Evolutionary conservation across 1,140 invertebrate species (phyloP).

Genomic region (Mactra quadrangularis): DNA sequence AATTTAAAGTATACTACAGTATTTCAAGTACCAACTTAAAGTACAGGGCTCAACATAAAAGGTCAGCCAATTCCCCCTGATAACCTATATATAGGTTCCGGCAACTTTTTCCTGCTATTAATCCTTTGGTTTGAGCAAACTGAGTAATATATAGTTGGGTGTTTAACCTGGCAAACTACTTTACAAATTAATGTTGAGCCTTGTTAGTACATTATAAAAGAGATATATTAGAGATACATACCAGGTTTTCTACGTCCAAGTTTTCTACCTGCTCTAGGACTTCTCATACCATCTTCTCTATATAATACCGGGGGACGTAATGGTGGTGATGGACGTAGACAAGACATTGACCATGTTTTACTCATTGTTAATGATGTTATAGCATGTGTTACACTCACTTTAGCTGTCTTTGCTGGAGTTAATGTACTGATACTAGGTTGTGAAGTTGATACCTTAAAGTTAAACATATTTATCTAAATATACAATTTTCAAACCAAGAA

Average conservation of each 20-base stretch:
- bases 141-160: too few species aligned
- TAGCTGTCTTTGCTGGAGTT: conserved; percentile 78
- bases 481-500: too few species aligned
- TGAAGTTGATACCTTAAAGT: conserved; percentile 78
- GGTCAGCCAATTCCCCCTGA: too few species aligned
- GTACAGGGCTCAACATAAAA: too few species aligned
- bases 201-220: too few species aligned
- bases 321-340: conserved; percentile 91
- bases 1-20: too few species aligned
- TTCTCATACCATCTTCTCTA: conserved; percentile 82
- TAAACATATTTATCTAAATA: conserved; percentile 73
- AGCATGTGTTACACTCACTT: conserved; percentile 73
- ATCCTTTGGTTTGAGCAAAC: too few species aligned
- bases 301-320: conserved; percentile 88
- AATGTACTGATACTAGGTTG: conserved; percentile 80
- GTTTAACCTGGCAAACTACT: too few species aligned
- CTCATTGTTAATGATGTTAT: conserved; percentile 65
- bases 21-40: too few species aligned
- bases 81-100: too few species aligned
- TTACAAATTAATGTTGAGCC: too few species aligned
- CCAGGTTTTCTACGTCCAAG: conserved; percentile 79
- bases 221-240: conserved; percentile 57
- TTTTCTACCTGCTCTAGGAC: conserved; percentile 77
- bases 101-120: too few species aligned
- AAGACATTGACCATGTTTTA: conserved; percentile 89